Evolutionary conservation across 2,113 vertebrate genomes (phyloP).

Genomic region (Picathartes gymnocephalus): DNA sequence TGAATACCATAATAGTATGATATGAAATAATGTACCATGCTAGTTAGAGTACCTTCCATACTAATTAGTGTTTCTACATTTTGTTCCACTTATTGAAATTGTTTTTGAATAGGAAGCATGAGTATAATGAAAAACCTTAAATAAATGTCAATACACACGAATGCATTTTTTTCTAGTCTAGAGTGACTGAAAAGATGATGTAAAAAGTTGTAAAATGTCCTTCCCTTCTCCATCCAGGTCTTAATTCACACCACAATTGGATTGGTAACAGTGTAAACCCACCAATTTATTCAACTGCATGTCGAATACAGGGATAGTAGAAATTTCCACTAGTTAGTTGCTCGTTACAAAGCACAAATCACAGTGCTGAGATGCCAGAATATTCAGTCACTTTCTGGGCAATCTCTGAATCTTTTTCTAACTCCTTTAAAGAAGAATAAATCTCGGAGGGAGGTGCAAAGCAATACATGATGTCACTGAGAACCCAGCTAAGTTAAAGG

Average conservation of each 20-base stretch:
- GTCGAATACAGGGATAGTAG: background rate
- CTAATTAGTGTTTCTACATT: background rate
- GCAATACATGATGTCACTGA: background rate
- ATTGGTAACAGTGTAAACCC: background rate
- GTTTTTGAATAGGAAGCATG: background rate
- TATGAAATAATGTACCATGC: background rate
- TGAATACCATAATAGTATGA: background rate
- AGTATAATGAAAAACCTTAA: background rate
- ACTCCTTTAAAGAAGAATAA: background rate
- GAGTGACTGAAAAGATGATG: background rate
- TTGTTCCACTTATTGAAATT: background rate
- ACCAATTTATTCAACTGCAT: background rate
- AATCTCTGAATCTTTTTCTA: background rate
- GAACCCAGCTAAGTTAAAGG: background rate
- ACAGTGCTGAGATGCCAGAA: background rate
- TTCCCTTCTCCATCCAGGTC: background rate
- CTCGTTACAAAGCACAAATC: background rate
- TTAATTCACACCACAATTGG: background rate
- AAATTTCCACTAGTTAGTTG: background rate
- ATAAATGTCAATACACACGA: background rate
- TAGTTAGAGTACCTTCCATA: background rate
- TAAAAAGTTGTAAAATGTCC: background rate
- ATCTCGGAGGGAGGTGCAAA: background rate
- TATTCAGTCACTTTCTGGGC: background rate
- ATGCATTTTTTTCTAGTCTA: background rate